Base-by-base conservation (phyloP, 2,113 vertebrate genomes). In the Arvicanthis niloticus region DNA sequence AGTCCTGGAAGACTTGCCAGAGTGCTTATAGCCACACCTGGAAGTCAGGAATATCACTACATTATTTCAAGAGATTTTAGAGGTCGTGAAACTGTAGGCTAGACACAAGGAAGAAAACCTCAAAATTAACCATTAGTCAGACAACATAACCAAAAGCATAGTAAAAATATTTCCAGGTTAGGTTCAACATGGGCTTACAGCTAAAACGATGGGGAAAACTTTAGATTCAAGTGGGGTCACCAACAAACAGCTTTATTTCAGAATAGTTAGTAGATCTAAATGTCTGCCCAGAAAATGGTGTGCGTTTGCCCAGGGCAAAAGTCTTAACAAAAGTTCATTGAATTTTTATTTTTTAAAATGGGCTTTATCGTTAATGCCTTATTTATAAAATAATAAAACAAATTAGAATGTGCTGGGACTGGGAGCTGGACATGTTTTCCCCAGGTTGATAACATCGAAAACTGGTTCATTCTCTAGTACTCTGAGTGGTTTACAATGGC, bases 291-390 rank as follows among this genome's bases (percentile, higher is more conserved):
- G 51, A 86, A 58, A 24, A 34, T 91, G 40, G 53, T 60, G 29
- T 65, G 21, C 19, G 78, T 31, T 89, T 91, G 37, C 68, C 78
- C 72, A 70, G 93, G 76, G 91, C 48, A 77, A 65, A 42, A 37
- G 82, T 91, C 77, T 89, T 93, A 0, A 22, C 34, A 89, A 95
- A 68, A 65, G 45, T 89, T 92, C n/a, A 62, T 62, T 95, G 90
- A 60, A 13, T 12, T 67, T 91, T 12, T 88, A 34, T 1, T 87
- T 91, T 65, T 86, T 45, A 1, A 88, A 93, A 48, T 16, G 89
- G 96, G 88, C 84, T 96, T 96, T 96, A 48, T 60, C 96, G 37
- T 92, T 87, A 87, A 97, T 96, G 86, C 89, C 94, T 97, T 96
- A 92, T 13, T 89, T 37, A 86, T 91, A 65, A 97, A 80, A 67